Base-by-base conservation (phyloP, 1,140 invertebrate genomes). In the Caerostris extrusa region DNA sequence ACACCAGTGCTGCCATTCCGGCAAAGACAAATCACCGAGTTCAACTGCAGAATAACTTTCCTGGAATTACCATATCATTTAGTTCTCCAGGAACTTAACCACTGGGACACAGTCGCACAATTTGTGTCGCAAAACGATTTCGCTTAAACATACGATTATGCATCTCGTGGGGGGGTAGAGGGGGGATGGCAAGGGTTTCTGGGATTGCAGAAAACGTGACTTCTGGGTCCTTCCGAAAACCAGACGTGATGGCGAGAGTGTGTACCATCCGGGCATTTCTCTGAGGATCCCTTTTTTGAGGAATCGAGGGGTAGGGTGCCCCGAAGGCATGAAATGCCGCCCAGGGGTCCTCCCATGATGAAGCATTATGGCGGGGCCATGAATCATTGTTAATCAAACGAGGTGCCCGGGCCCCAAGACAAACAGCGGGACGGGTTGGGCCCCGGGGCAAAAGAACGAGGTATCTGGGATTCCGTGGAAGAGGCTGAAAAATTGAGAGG, bases 371-470 rank as follows among this genome's bases (percentile, higher is more conserved):
- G 34, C 69, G 7, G 90, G 90, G 90, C 67, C 90, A 81, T 92
- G 90, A 92, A 92, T 92, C 90, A 92, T 92, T 92, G 90, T 92
- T 92, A 92, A 92, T 92, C 90, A 92, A 85, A 92, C 90, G 90
- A 81, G 58, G 90, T 91, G 90, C 90, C 67, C 55, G 64, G 64
- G 88, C 88, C 17, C 61, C 34, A 92, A 92, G 90, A 92, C 90
- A 92, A 92, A 92, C 82, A 92, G 58, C 60, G 89, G 58, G 90
- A 19, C 50, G 81, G 50, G 81, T 58, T 12, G 5, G 14, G 71
- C 90, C 90, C 53, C 60, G 81, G 90, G 90, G 90, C 90, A 56
- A 64, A 55, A 58, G 86, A 8, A 17, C 6, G 60, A 56, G 12
- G 71, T 56, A 55, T 55, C 90, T 19, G 81, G 55, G 34, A 82